Conservation (phyloP, 2,113 vertebrate genomes). For the Ifrita kowaldi region DNA sequence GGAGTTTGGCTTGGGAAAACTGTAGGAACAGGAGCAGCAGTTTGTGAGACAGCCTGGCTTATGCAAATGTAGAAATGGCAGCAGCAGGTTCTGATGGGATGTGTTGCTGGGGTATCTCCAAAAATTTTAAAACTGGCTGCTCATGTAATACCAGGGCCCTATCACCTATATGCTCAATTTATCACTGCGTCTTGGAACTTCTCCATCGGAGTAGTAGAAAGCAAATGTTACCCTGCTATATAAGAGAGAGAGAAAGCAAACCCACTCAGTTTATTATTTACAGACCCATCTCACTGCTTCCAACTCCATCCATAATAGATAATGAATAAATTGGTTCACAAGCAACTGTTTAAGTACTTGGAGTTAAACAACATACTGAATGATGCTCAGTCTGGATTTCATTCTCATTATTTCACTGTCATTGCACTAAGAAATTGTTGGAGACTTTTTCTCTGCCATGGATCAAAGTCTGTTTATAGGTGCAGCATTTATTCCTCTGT, state of each 20-base stretch:
- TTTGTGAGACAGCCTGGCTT: constrained; percentile 60
- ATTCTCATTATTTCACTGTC: constrained; percentile 39
- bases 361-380: constrained; percentile 49
- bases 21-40: constrained; percentile 49
- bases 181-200: constrained; percentile 59
- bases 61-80: constrained; percentile 55
- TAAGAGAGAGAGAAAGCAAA: constrained; percentile 30
- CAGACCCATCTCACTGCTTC: constrained; percentile 34
- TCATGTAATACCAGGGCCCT: constrained; percentile 59
- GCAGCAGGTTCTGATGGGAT: constrained; percentile 57
- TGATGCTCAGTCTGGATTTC: constrained; percentile 47
- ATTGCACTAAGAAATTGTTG: constrained; percentile 11
- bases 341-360: constrained; percentile 56
- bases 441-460: not conserved
- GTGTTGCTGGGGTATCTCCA: constrained; percentile 60
- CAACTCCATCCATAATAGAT: constrained; percentile 45
- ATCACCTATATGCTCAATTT: constrained; percentile 70
- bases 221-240: constrained; percentile 53
- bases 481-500: not conserved
- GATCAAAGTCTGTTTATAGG: constrained; percentile 32
- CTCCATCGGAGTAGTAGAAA: constrained; percentile 57
- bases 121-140: constrained; percentile 60
- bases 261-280: constrained; percentile 56
- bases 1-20: constrained; percentile 54
- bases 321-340: constrained; percentile 66